These are phyloP conservation scores for Amniataba percoides DNA, from an alignment of 2,797 vertebrate genomes.

Conservation along the genomic window DNA sequence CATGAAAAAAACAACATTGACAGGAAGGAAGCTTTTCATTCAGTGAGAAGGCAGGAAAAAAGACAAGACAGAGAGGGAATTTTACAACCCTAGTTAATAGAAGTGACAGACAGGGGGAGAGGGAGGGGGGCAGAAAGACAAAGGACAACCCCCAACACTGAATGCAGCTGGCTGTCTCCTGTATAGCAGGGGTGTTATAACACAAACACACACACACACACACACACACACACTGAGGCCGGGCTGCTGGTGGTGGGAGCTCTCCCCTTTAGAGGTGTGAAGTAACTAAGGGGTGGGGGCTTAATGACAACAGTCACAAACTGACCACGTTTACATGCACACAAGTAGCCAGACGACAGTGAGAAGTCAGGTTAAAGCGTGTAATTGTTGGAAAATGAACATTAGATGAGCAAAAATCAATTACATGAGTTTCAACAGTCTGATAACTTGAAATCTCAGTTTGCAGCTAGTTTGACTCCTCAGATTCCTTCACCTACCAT, in stretches of 20 bases:
- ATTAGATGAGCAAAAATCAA: background rate
- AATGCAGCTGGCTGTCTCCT: constrained; percentile 62
- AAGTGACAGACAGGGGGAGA: constrained; percentile 74
- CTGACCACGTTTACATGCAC: constrained; percentile 37
- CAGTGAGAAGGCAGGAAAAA: constrained; percentile 62
- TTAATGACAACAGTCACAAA: constrained; percentile 54
- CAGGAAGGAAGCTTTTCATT: constrained; percentile 85
- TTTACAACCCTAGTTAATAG: constrained; percentile 81
- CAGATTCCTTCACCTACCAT: background rate
- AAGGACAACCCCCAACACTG: constrained; percentile 72
- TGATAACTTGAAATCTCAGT: background rate
- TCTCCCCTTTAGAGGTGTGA: constrained; percentile 58
- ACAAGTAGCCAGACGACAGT: background rate
- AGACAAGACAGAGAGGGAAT: constrained; percentile 65
- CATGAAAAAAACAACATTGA: constrained; percentile 71
- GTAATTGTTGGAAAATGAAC: background rate
- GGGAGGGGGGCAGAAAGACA: constrained; percentile 65
- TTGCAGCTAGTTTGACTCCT: constrained; percentile 1
- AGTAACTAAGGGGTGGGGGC: constrained; percentile 29
- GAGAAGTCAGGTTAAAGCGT: background rate
- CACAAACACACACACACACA: constrained; percentile 50
- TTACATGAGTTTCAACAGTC: background rate
- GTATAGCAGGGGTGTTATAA: constrained; percentile 42
- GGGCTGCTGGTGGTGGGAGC: constrained; percentile 21
- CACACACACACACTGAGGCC: constrained; percentile 32